phyloP scores from a whole-genome alignment of 1,140 invertebrate species.

The Drosophila sturtevanti region DNA sequence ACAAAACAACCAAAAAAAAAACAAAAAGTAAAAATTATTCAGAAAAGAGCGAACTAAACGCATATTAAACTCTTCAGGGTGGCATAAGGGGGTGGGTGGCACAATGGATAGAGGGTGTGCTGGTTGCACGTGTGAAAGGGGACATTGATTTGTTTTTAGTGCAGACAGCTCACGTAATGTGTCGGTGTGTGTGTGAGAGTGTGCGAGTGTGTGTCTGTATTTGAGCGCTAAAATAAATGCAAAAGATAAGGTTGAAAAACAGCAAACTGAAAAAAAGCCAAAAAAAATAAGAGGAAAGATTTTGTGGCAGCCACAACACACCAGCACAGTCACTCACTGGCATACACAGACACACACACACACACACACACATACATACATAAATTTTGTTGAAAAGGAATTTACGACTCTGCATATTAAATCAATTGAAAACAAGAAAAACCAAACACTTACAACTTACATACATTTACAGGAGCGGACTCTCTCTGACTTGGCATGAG shows the following conservation, averaged over 20 bases:
- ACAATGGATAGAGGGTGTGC: neutral
- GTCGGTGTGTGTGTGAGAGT: neutral
- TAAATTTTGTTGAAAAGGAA: slow-evolving; percentile 45
- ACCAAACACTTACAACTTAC: neutral
- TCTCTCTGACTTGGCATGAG: no score
- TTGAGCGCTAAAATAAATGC: slow-evolving; percentile 26
- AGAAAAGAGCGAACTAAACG: slow-evolving; percentile 49
- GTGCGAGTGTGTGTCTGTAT: neutral
- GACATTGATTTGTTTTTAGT: slow-evolving; percentile 63
- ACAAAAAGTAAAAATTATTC: no score
- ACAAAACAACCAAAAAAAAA: slow-evolving; percentile 30
- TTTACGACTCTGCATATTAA: slow-evolving; percentile 76
- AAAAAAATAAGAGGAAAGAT: slow-evolving; percentile 37
- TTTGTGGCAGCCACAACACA: slow-evolving; percentile 47
- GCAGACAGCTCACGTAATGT: slow-evolving; percentile 15
- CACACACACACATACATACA: neutral
- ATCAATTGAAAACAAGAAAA: slow-evolving; percentile 50
- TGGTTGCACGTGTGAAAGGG: neutral
- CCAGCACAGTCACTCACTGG: neutral
- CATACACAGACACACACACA: neutral
- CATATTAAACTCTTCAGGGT: slow-evolving; percentile 68
- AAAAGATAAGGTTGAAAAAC: slow-evolving; percentile 43
- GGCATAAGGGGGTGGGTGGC: neutral
- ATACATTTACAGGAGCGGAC: neutral
- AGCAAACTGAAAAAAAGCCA: slow-evolving; percentile 31